Percentiles rank a stretch among this genome's conserved stretches.
Evolutionary conservation across 2,113 vertebrate species (phyloP).

Genomic region (Hypocryptadius cinnamomeus): DNA sequence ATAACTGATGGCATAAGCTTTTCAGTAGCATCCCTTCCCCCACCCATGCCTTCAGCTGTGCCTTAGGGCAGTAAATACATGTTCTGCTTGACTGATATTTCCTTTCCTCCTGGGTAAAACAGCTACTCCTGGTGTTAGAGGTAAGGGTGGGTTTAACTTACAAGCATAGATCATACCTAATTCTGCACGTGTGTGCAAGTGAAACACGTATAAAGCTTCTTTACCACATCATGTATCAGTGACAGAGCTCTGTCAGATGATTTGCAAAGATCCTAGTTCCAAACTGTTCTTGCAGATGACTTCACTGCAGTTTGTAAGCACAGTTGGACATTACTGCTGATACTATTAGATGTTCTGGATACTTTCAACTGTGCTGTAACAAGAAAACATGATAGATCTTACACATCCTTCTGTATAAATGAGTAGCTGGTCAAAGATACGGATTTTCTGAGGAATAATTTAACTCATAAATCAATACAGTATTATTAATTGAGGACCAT

Average conservation of each 20-base stretch:
- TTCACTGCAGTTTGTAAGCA: background rate
- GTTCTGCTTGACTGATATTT: background rate
- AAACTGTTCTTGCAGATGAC: background rate
- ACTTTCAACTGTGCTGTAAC: background rate
- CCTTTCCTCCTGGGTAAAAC: background rate
- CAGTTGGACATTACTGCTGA: background rate
- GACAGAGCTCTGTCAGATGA: background rate
- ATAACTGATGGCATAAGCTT: background rate
- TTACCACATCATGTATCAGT: background rate
- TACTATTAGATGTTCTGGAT: accelerated
- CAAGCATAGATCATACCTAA: background rate
- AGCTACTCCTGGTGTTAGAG: background rate
- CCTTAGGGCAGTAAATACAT: background rate
- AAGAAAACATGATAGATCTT: background rate
- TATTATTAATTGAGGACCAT: background rate
- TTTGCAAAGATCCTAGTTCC: background rate
- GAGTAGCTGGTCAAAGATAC: background rate
- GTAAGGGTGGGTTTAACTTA: background rate
- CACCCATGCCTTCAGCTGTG: background rate
- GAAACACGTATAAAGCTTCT: background rate
- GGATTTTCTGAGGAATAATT: background rate
- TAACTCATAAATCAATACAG: background rate
- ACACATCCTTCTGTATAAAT: background rate
- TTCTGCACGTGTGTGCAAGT: background rate
- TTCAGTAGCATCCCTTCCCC: background rate